Evolutionary conservation across 2,888 invertebrate species (phyloP).

Genomic region (Dynastes grantii): DNA sequence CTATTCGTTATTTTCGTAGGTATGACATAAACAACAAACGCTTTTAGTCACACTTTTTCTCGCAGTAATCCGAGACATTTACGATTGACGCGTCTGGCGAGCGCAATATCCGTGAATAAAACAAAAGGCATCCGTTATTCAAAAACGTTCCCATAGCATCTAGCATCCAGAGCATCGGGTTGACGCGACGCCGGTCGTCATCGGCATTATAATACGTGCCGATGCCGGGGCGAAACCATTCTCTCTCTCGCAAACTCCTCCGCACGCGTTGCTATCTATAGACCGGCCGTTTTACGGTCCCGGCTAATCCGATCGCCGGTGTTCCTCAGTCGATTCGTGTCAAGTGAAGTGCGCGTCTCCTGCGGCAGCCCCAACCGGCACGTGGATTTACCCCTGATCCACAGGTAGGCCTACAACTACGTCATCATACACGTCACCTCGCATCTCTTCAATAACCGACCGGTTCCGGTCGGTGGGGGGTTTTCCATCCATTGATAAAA

Average conservation of each 20-base stretch:
- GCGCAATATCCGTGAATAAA: constrained; percentile 32
- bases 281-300: constrained; percentile 50
- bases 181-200: constrained; percentile 52
- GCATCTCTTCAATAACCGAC: constrained; percentile 31
- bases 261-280: constrained; percentile 57
- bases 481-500: constrained; percentile 35
- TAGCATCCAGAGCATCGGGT: constrained; percentile 25
- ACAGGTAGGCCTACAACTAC: constrained; percentile 64
- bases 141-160: too few relatives aligned
- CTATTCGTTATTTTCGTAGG: background rate
- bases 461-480: constrained; percentile 37
- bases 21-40: background rate
- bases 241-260: constrained; percentile 52
- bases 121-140: constrained; percentile 29
- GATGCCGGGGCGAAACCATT: constrained; percentile 42
- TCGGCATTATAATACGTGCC: constrained; percentile 50
- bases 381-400: constrained; percentile 65
- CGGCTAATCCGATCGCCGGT: constrained; percentile 44
- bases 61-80: constrained; percentile 25
- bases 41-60: background rate
- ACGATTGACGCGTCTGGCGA: background rate
- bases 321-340: constrained; percentile 64
- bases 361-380: constrained; percentile 61
- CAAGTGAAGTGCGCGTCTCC: constrained; percentile 65
- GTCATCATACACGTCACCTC: constrained; percentile 53